phyloP scores from a whole-genome alignment of 2,113 vertebrate genomes.

The Sebastes schlegelii region DNA sequence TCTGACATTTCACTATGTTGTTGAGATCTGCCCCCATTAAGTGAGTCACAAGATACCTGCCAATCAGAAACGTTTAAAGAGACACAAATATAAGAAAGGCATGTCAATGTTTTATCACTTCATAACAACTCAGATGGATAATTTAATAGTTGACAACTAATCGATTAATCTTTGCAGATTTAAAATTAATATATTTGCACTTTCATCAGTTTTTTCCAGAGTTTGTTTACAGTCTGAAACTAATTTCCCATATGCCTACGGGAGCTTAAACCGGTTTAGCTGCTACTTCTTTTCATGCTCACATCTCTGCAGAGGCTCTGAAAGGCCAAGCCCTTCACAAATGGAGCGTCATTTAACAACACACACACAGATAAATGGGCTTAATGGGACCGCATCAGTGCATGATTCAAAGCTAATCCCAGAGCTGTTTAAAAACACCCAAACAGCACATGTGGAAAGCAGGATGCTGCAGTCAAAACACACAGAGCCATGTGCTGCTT shows the following conservation, averaged over 20 bases:
- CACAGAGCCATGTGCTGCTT: conserved; percentile 47
- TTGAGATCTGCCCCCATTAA: conserved; percentile 99
- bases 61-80: conserved; percentile 41
- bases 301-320: conserved; percentile 31
- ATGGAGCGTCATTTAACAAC: conserved; percentile 62
- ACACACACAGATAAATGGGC: conserved; percentile 45
- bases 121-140: conserved; percentile 5
- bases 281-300: conserved; percentile 26
- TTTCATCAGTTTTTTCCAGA: background rate
- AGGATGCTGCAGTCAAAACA: conserved; percentile 46
- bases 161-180: no score
- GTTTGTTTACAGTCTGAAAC: conserved; percentile 18
- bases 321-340: conserved; percentile 55
- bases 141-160: no score
- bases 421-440: conserved; percentile 47
- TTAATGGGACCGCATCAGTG: conserved; percentile 52
- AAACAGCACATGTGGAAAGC: conserved; percentile 28
- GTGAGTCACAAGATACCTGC: conserved; percentile 97
- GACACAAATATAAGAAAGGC: conserved; percentile 12
- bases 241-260: conserved; percentile 34
- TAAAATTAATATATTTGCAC: conserved; percentile 16
- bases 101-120: background rate
- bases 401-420: conserved; percentile 63
- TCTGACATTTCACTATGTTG: conserved; percentile 99
- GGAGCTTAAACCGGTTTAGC: conserved; percentile 59